These are phyloP conservation scores for Rhinella marina DNA, from an alignment of 2,797 vertebrate genomes.

Conservation along the genomic window DNA sequence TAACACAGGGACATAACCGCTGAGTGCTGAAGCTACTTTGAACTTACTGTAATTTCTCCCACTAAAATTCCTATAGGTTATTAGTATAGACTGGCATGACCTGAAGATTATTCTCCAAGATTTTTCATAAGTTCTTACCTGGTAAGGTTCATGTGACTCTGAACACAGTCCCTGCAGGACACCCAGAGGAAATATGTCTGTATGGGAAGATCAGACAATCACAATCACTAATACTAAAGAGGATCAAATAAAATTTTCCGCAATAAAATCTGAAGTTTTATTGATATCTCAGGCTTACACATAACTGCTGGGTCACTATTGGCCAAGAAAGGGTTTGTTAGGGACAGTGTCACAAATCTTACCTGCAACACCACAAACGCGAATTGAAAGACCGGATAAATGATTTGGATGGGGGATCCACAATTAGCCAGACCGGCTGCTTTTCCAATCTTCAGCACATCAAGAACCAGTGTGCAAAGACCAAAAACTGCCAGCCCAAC, in stretches of 20 bases:
- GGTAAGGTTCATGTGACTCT: slow-evolving; percentile 73
- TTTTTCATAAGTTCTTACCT: slow-evolving; percentile 65
- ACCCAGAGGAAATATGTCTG: slow-evolving; percentile 80
- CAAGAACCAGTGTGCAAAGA: slow-evolving; percentile 79
- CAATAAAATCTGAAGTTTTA: not conserved
- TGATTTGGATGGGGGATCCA: slow-evolving; percentile 74
- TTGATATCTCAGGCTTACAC: not conserved
- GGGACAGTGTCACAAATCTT: slow-evolving; percentile 18
- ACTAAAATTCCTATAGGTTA: not conserved
- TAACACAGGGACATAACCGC: not conserved
- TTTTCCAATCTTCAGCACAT: slow-evolving; percentile 76
- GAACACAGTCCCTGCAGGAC: slow-evolving; percentile 78
- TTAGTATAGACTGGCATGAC: not conserved
- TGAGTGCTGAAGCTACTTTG: not conserved
- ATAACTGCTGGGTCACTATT: not conserved
- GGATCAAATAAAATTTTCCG: not conserved
- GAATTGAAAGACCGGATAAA: slow-evolving; percentile 73
- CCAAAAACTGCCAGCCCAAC: slow-evolving; percentile 79
- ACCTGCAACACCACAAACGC: slow-evolving; percentile 78
- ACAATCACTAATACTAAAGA: not conserved
- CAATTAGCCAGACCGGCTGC: slow-evolving; percentile 76
- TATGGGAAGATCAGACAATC: slow-evolving; percentile 54
- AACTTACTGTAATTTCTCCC: not conserved
- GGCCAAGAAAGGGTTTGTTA: not conserved
- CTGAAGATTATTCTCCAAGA: not conserved